Base-by-base conservation (phyloP, 2,113 vertebrate genomes). In the Megaleporinus macrocephalus region DNA sequence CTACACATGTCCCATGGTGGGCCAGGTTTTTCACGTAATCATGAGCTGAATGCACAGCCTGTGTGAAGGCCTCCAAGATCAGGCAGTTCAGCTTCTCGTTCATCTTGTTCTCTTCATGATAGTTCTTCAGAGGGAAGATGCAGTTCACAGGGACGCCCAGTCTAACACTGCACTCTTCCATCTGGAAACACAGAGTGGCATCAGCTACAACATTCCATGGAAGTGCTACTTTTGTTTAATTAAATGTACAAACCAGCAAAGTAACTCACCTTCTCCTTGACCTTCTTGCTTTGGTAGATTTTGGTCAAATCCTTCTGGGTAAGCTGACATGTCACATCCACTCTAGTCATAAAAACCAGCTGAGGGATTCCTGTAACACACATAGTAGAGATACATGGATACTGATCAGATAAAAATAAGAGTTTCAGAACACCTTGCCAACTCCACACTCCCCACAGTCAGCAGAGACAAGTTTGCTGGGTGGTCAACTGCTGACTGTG, bases 41-140 rank as follows among this genome's bases (percentile, higher is more conserved):
- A 30, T 65, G 3, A 65, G 62, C 62, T 16, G 62, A 71, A 16
- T 51, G 4, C 33, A 72, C n/a, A 36, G 57, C 77, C 1, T 55
- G n/a, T 22, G 11, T 78, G 49, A 83, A 53, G 24, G 75, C 75
- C 36, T 83, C 44, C 66, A 83, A 41, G 33, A 78, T 55, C 44
- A 83, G 66, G 9, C 81, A 73, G 68, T 83, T 63, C 63, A 78
- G 63, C 15, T 83, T 2, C 15, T 26, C 47, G 27, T 65, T 53
- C 5, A 65, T 7, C 0, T 55, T 20, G 27, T 16, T 83, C 47
- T 78, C 41, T 10, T 73, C n/a, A 0, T 78, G 74, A 59, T 83
- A 83, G 81, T 78, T 83, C 47, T 55, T 51, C 44, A 83, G n/a
- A 22, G 74, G 81, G 24, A 77, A 83, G 41, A 78, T 55, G 33